Percentiles rank a stretch among this genome's conserved stretches.
These are phyloP conservation scores for Drosophila lini DNA, from an alignment of 1,140 invertebrate species.

Conservation along the genomic window DNA sequence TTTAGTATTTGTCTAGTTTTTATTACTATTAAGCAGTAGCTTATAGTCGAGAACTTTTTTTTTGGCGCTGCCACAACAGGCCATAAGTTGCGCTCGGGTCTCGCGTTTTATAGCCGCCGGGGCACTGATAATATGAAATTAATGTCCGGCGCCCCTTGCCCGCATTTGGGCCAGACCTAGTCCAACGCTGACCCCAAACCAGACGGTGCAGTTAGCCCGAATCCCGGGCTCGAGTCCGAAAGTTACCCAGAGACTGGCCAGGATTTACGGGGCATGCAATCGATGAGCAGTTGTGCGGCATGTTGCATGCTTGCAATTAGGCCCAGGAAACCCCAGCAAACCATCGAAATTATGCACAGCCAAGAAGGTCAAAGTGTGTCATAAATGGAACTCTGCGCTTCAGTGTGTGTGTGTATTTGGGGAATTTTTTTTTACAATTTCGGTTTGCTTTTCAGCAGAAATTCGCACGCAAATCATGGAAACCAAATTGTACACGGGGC, in stretches of 20 bases:
- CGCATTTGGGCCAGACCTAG: neutral
- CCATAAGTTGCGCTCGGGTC: slow-evolving; percentile 40
- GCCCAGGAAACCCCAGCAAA: slow-evolving; percentile 28
- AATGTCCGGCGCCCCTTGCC: slow-evolving; percentile 47
- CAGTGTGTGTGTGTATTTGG: neutral
- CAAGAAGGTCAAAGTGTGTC: slow-evolving; percentile 37
- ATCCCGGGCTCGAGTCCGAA: slow-evolving; percentile 11
- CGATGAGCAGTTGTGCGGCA: slow-evolving; percentile 61
- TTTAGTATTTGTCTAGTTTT: neutral
- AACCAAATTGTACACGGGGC: slow-evolving; percentile 6
- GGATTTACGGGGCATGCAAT: slow-evolving; percentile 79
- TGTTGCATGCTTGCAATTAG: slow-evolving; percentile 76
- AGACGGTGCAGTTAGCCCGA: neutral
- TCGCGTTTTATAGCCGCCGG: slow-evolving; percentile 64
- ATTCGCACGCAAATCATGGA: slow-evolving; percentile 32
- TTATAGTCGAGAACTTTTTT: neutral
- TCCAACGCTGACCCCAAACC: slow-evolving; percentile 18
- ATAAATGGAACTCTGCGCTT: slow-evolving; percentile 18
- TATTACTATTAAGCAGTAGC: neutral
- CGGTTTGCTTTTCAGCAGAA: slow-evolving; percentile 26
- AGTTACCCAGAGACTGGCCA: slow-evolving; percentile 35
- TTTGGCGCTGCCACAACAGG: slow-evolving; percentile 27
- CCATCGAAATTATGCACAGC: slow-evolving; percentile 46
- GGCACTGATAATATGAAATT: slow-evolving; percentile 79
- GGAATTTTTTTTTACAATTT: slow-evolving; percentile 21